phyloP scores from a whole-genome alignment of 2,888 invertebrate genomes.

The Podabrus alpinus region DNA sequence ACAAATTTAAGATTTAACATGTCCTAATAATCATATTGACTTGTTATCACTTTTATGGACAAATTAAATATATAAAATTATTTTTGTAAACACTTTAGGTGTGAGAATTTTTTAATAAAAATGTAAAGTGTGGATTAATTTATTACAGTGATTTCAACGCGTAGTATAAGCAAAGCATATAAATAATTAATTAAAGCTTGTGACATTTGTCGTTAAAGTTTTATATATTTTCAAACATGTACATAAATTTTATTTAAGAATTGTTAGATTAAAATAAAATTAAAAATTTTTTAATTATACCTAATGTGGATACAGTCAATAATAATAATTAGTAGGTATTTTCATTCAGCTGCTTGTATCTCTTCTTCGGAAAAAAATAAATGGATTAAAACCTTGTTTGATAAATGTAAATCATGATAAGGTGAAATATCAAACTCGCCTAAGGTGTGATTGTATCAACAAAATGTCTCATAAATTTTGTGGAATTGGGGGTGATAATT shows the following conservation, averaged over 20 bases:
- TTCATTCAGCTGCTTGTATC: constrained; percentile 19
- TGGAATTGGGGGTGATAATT: constrained; percentile 35
- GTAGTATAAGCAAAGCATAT: not conserved
- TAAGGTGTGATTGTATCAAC: constrained; percentile 34
- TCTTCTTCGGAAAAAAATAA: constrained; percentile 19
- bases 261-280: not conserved
- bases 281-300: not conserved
- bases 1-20: not conserved
- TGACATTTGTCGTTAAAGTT: not conserved
- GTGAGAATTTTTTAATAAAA: not conserved
- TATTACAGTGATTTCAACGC: not conserved
- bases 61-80: not conserved
- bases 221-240: not conserved
- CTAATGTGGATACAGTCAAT: not conserved
- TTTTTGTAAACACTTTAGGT: constrained; percentile 2
- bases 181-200: not conserved
- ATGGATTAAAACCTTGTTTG: constrained; percentile 20
- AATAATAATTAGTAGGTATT: not conserved
- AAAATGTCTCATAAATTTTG: constrained; percentile 37
- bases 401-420: constrained; percentile 34
- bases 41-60: constrained; percentile 2
- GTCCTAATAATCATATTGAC: not conserved
- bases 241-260: not conserved
- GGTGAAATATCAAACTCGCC: constrained; percentile 33
- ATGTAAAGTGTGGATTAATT: not conserved